Conservation (phyloP, 2,888 invertebrate species). For the Nasonia oneida region DNA sequence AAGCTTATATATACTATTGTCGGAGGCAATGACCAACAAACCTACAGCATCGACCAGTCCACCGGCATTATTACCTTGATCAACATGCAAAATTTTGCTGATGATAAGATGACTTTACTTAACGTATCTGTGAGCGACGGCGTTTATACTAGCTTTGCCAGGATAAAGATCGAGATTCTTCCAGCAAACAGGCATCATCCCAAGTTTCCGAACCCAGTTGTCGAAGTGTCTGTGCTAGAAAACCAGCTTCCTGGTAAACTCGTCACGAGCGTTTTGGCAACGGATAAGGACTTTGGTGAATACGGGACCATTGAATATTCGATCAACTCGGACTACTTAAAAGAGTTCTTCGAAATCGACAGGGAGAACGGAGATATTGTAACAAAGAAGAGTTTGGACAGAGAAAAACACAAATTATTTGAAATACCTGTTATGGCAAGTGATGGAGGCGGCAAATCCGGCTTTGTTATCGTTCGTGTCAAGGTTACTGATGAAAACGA, state of each 20-base stretch:
- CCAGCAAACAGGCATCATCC: slow-evolving; percentile 91
- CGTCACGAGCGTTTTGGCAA: slow-evolving; percentile 88
- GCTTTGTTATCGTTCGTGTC: slow-evolving; percentile 88
- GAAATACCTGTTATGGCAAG: slow-evolving; percentile 90
- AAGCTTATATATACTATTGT: slow-evolving; percentile 90
- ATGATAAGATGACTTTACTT: slow-evolving; percentile 84
- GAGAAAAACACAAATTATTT: slow-evolving; percentile 86
- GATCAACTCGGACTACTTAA: slow-evolving; percentile 87
- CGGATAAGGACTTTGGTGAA: slow-evolving; percentile 90
- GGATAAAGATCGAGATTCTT: slow-evolving; percentile 88
- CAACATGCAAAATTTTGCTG: slow-evolving; percentile 87
- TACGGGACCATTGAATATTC: slow-evolving; percentile 88
- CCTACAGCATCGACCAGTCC: slow-evolving; percentile 84
- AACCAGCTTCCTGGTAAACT: slow-evolving; percentile 88
- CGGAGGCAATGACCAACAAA: slow-evolving; percentile 89
- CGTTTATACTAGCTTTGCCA: slow-evolving; percentile 93
- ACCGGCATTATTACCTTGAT: slow-evolving; percentile 85
- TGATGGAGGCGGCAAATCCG: slow-evolving; percentile 90
- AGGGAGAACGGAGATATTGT: slow-evolving; percentile 86
- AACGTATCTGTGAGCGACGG: slow-evolving; percentile 98
- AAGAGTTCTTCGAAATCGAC: slow-evolving; percentile 88
- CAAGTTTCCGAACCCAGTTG: slow-evolving; percentile 87
- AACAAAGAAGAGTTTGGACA: slow-evolving; percentile 86
- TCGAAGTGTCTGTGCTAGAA: slow-evolving; percentile 90
- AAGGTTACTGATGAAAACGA: slow-evolving; percentile 92